Evolutionary conservation across 2,888 invertebrate genomes (phyloP), one percentile per base, ranked within the genome.

Genomic region (Erebia aethiops): DNA sequence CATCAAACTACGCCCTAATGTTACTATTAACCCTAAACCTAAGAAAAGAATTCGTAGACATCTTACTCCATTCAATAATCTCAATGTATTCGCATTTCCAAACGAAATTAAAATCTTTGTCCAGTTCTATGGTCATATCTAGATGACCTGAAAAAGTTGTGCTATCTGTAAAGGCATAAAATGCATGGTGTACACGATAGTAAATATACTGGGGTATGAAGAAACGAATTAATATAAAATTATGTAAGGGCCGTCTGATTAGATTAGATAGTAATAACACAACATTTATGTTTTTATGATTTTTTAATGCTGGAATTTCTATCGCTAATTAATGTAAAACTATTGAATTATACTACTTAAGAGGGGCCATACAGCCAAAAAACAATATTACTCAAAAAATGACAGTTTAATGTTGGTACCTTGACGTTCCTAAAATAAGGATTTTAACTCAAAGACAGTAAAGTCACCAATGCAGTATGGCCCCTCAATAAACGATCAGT

Each of bases 161-260:
- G 14, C 46, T 67, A 73, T 75, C 72, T 77, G 77, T 67, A 73
- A 78, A 78, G 77, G 81, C 82, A 80, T 83, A 61, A 78, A 82
- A 82, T 81, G 84, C 81, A 72, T 72, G 71, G 71, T 78, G 75
- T 78, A 78, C 76, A 75, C 76, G 74, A 74, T 71, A 68, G 57
- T 76, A 78, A 75, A 67, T 78, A 69, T 73, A 81, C 21, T 58
- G n/a, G 67, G 81, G 79, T 83, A 84, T 84, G 81, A 85, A 84
- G 80, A 87, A 90, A 90, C 90, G 89, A 90, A 90, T 89, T 90
- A 88, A 78, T 82, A 82, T 83, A 83, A 79, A 46, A 84, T 82
- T 67, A 60, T 52, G 64, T 70, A 71, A 51, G 65, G 71, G 71
- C 66, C 43, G 69, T 74, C 71, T 74, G 73, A 82, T 75, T 77